Conservation (phyloP, 2,113 vertebrate genomes). For the Forbesichthys papilliferus region DNA sequence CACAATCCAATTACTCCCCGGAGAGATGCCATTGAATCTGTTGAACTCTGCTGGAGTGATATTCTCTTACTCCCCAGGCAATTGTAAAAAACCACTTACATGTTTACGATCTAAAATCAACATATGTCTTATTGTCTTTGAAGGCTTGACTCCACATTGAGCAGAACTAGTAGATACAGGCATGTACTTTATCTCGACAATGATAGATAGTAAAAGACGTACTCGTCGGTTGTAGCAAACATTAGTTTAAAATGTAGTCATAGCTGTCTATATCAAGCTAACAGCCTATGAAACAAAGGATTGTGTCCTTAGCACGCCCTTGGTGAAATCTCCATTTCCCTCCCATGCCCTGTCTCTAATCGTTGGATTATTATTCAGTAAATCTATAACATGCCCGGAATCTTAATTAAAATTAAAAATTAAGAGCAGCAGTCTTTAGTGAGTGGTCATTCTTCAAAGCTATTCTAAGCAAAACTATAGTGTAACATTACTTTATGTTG, state of each 20-base stretch:
- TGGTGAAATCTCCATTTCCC: too few relatives aligned
- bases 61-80: constrained; percentile 40
- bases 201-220: too few relatives aligned
- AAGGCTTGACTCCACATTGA: constrained; percentile 24
- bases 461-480: neutral
- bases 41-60: constrained; percentile 47
- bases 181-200: too few relatives aligned
- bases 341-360: too few relatives aligned
- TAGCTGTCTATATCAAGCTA: too few relatives aligned
- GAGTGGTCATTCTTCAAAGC: neutral
- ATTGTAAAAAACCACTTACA: constrained; percentile 60
- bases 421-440: neutral
- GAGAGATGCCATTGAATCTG: constrained; percentile 57
- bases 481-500: neutral
- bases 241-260: too few relatives aligned
- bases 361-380: too few relatives aligned
- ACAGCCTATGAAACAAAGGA: too few relatives aligned
- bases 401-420: constrained; percentile 40
- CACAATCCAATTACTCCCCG: constrained; percentile 63
- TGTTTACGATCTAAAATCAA: constrained; percentile 52
- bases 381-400: too few relatives aligned
- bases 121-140: constrained; percentile 32
- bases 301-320: too few relatives aligned
- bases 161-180: too few relatives aligned
- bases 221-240: too few relatives aligned